These are phyloP conservation scores for Hypotaenidia philippensis DNA, from an alignment of 2,797 vertebrate genomes.

Conservation along the genomic window DNA sequence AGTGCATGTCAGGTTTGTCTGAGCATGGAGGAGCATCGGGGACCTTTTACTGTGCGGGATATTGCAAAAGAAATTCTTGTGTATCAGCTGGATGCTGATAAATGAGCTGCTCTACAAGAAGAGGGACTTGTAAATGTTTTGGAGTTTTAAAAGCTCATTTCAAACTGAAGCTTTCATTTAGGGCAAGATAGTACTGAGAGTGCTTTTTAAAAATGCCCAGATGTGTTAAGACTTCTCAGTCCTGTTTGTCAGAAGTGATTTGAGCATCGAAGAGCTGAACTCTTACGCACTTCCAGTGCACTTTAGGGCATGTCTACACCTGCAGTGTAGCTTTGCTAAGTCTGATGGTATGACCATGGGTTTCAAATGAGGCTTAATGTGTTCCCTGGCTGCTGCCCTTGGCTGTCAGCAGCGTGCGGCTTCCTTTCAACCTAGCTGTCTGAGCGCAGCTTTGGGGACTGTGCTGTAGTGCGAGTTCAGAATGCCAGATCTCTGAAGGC, in stretches of 20 bases:
- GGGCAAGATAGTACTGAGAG: not conserved
- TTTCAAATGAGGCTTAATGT: not conserved
- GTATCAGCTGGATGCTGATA: not conserved
- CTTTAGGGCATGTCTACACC: conserved; percentile 3
- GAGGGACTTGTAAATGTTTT: not conserved
- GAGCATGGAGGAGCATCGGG: fast-evolving
- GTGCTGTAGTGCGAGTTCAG: fast-evolving
- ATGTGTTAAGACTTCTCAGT: not conserved
- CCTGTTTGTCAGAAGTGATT: not conserved
- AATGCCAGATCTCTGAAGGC: not conserved
- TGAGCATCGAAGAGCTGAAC: not conserved
- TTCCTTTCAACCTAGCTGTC: not conserved
- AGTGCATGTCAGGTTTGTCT: not conserved
- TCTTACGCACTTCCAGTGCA: not conserved
- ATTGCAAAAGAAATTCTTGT: not conserved
- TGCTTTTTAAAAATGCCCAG: not conserved
- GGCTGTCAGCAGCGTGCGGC: not conserved
- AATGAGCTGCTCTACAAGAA: not conserved
- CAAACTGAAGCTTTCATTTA: not conserved
- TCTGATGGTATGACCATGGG: not conserved
- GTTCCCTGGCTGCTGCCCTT: not conserved
- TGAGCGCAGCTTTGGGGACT: not conserved
- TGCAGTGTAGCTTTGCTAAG: not conserved
- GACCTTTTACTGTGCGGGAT: not conserved
- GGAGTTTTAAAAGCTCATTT: not conserved